Evolutionary conservation across 2,888 invertebrate genomes (phyloP).

Genomic region (Eilema griseolum): DNA sequence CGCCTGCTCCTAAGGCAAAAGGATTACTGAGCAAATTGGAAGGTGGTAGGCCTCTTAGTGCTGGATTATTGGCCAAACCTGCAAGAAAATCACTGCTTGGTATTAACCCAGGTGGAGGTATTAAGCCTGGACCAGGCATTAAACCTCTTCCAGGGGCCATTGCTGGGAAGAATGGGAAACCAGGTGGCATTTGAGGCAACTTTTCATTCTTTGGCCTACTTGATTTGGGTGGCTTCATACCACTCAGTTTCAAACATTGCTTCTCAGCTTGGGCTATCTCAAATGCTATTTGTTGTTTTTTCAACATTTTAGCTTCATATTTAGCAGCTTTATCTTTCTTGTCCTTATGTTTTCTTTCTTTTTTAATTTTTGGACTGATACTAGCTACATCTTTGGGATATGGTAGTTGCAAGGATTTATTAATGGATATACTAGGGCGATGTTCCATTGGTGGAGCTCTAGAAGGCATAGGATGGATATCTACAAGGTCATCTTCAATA

Average conservation of each 20-base stretch:
- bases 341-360: slow-evolving; percentile 86
- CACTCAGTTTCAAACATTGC: slow-evolving; percentile 72
- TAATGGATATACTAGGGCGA: slow-evolving; percentile 76
- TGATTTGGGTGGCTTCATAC: slow-evolving; percentile 72
- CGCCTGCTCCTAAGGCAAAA: slow-evolving; percentile 83
- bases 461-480: slow-evolving; percentile 65
- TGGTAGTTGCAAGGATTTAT: slow-evolving; percentile 79
- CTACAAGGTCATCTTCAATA: slow-evolving; percentile 82
- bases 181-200: slow-evolving; percentile 76
- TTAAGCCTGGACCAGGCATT: slow-evolving; percentile 85
- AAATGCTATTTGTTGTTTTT: slow-evolving; percentile 78
- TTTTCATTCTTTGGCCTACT: slow-evolving; percentile 80
- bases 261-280: slow-evolving; percentile 78
- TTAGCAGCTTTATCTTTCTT: slow-evolving; percentile 83
- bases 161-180: slow-evolving; percentile 80
- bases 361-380: slow-evolving; percentile 87
- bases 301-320: slow-evolving; percentile 79
- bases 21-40: slow-evolving; percentile 83
- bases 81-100: slow-evolving; percentile 80
- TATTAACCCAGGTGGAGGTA: slow-evolving; percentile 81
- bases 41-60: slow-evolving; percentile 74
- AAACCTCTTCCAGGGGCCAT: slow-evolving; percentile 84
- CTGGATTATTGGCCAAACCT: slow-evolving; percentile 80
- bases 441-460: slow-evolving; percentile 61
- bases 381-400: slow-evolving; percentile 85